A percentile compares a stretch with the other conserved stretches of the same genome.
These are phyloP conservation scores for Staurois parvus DNA, from an alignment of 2,797 vertebrate genomes.

Conservation along the genomic window DNA sequence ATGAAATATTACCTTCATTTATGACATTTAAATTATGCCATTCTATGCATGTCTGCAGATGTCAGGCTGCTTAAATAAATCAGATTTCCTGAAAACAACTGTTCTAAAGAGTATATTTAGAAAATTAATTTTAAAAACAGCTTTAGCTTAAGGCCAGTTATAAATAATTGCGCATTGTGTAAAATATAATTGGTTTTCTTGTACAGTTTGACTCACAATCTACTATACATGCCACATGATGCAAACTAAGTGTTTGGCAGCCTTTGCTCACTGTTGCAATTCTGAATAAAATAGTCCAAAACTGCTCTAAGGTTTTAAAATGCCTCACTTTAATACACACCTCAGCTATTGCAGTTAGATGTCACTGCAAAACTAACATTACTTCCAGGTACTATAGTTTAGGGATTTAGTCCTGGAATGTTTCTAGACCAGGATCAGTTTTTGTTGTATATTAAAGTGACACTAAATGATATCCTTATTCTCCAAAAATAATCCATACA, in stretches of 20 bases:
- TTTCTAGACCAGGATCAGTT: too few relatives aligned
- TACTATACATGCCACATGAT: background rate
- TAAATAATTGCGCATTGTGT: background rate
- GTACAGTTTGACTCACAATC: background rate
- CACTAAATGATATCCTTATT: too few relatives aligned
- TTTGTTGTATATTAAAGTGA: too few relatives aligned
- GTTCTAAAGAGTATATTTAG: background rate
- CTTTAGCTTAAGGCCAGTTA: background rate
- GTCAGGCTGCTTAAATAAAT: background rate
- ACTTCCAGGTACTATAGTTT: background rate
- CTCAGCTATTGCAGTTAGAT: background rate
- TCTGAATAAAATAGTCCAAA: background rate
- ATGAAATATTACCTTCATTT: background rate
- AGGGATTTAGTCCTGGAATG: too few relatives aligned
- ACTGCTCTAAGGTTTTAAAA: background rate
- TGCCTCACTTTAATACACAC: background rate
- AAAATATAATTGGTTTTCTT: background rate
- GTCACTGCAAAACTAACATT: background rate
- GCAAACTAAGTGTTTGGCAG: background rate
- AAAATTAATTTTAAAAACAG: background rate
- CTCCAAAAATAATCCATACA: too few relatives aligned
- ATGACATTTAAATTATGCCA: background rate
- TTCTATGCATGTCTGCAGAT: background rate
- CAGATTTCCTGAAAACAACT: background rate
- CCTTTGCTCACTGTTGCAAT: background rate